Base-by-base conservation (phyloP, 1,140 invertebrate genomes). In the Drosophila subpulchrella region DNA sequence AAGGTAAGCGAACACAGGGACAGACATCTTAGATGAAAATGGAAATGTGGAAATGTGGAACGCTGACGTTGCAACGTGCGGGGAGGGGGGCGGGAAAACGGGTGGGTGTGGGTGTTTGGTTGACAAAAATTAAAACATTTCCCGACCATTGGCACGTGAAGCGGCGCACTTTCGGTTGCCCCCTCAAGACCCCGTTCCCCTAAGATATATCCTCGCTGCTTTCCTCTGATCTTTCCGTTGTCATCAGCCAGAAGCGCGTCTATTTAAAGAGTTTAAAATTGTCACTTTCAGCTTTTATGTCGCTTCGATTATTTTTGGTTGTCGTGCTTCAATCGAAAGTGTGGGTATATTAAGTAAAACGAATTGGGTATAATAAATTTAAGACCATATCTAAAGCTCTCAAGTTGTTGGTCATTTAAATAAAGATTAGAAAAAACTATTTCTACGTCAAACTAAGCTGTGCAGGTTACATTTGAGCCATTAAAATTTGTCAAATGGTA, bases 41-140 rank as follows among this genome's bases (percentile, higher is more conserved):
- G 81, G 48, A 82, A 65, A 62, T 62, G 56, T 61, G 81, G 48
- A 82, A 65, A 62, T 62, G 56, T 38, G 71, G 39, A 57, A 59
- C 41, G 58, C 55, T 85, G 81, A 83, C 81, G 67, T 56, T 86
- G 81, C 82, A 81, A 70, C 58, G 62, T 79, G 27, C 20, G 47
- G 55, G 55, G 41, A 56, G n/a, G 48, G 55, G 41, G 59, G 30
- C 5, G 48, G 34, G 34, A 17, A 38, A 53, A 13, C 50, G 12
- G 20, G 11, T 13, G 38, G 38, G 12, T 38, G 27, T 53, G 34
- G 53, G 34, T 51, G 59, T 27, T 27, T 41, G 42, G 30, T 46
- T 47, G 30, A 50, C 39, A 72, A 13, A 74, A 47, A 41, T 48
- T 42, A 51, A 56, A 56, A 75, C 70, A 74, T 74, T 74, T 75